Conservation (phyloP, 2,113 vertebrate species). For the Nothobranchius kuhntae region DNA sequence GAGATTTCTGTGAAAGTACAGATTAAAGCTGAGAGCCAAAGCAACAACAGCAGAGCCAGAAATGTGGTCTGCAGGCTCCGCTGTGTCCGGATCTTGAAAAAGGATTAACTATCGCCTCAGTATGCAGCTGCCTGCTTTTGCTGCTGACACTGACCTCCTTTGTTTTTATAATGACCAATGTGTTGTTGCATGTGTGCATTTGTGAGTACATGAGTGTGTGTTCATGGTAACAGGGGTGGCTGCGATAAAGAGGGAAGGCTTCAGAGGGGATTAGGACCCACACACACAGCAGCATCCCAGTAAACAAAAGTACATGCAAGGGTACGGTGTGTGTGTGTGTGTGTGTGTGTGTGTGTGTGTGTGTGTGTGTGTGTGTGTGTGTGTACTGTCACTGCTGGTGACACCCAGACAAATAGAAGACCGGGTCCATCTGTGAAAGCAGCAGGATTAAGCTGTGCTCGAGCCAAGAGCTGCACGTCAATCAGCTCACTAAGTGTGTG, state of each 20-base stretch:
- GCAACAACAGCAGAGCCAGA: not conserved
- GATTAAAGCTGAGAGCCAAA: not conserved
- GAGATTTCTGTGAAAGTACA: slow-evolving; percentile 49
- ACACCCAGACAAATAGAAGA: slow-evolving; percentile 74
- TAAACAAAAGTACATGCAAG: slow-evolving; percentile 61
- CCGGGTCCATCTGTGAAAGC: slow-evolving; percentile 74
- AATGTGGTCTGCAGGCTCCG: too few relatives aligned
- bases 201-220: slow-evolving; percentile 3
- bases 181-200: slow-evolving; percentile 41
- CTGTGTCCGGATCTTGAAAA: slow-evolving; percentile 65
- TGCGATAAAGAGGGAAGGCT: slow-evolving; percentile 45
- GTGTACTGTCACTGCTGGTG: slow-evolving; percentile 39
- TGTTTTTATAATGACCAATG: slow-evolving; percentile 72
- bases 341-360: slow-evolving; percentile 2
- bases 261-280: slow-evolving; percentile 57
- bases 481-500: slow-evolving; percentile 62
- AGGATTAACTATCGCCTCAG: slow-evolving; percentile 69
- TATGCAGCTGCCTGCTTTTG: slow-evolving; percentile 69
- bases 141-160: slow-evolving; percentile 73
- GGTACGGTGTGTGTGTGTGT: slow-evolving; percentile 11
- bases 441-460: slow-evolving; percentile 69
- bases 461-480: slow-evolving; percentile 70
- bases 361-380: slow-evolving; percentile 13
- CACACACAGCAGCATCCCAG: slow-evolving; percentile 44
- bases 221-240: slow-evolving; percentile 38